Conservation (phyloP, 2,113 vertebrate genomes). For the Channa argus region DNA sequence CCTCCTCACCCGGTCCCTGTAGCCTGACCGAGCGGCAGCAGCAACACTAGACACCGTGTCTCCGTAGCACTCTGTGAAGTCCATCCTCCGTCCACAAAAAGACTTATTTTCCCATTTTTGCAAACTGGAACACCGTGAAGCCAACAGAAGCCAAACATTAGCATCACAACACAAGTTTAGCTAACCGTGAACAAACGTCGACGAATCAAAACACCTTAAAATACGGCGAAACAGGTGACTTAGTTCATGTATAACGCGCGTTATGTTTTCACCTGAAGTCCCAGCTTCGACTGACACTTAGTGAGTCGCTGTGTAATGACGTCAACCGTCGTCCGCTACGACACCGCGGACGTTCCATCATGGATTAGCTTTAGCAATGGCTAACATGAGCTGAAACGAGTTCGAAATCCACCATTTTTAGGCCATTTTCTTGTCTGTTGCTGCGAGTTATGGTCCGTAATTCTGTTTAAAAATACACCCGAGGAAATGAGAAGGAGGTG, state of each 20-base stretch:
- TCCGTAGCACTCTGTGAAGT: constrained; percentile 91
- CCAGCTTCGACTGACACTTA: neutral
- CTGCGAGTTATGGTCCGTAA: rapidly evolving
- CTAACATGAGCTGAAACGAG: neutral
- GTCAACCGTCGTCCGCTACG: constrained; percentile 24
- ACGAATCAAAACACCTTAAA: neutral
- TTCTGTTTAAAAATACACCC: neutral
- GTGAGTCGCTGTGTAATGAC: constrained; percentile 36
- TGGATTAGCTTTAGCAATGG: neutral
- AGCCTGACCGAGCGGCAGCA: constrained; percentile 86
- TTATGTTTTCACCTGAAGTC: neutral
- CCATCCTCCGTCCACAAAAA: constrained; percentile 78
- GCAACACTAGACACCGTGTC: constrained; percentile 89
- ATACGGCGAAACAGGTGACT: rapidly evolving
- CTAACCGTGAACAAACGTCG: neutral
- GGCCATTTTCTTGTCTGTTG: neutral
- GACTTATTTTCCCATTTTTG: too few relatives aligned
- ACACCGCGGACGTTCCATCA: neutral
- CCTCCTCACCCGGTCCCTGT: constrained; percentile 78
- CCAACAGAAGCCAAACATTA: too few relatives aligned
- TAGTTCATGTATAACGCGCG: too few relatives aligned
- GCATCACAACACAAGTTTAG: neutral
- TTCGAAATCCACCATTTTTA: neutral
- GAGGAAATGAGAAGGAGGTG: constrained; percentile 15
- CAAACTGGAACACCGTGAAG: too few relatives aligned